Base-by-base conservation (phyloP, 1,140 invertebrate species). In the Drosophila guanche region DNA sequence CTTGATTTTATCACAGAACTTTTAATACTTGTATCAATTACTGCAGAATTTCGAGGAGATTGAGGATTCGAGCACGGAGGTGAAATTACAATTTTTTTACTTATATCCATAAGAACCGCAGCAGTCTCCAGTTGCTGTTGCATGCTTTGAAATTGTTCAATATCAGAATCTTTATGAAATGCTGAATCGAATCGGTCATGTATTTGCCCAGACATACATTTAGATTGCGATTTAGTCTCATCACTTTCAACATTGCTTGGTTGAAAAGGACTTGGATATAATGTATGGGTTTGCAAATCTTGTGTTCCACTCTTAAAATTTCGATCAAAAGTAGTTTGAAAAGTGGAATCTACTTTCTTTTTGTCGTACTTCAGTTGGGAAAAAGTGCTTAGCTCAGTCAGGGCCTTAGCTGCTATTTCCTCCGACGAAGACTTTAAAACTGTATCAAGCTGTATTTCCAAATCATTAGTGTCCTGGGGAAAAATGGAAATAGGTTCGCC, bases 1-100 rank as follows among this genome's bases (percentile, higher is more conserved):
- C 90, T 91, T 76, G 79, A 76, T 84, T 90, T 90, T 90, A 91
- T 91, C 90, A 91, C 90, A 90, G 91, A 91, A 78, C 76, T 89
- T 79, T 90, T 90, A 90, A 91, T 90, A 90, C 89, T 91, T 86
- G 75, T 76, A 71, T 90, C 76, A 66, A 61, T 69, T 62, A 57
- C 56, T 68, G 80, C 68, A 61, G 78, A 74, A 47, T 84, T 59
- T 74, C 89, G 79, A 54, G 90, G 91, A 65, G 90, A 91, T 90
- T 91, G 89, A 29, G 89, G 89, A 86, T 91, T 91, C 57, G 90
- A 91, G 65, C 78, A 81, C 47, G 90, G 91, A 52, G 91, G 90
- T 54, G 91, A 91, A 61, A 91, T 90, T 16, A 91, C 85, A 56
- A 91, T 90, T 75, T 91, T 91, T 75, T 91, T 91, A 74, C 91